Percentiles rank a stretch among this genome's conserved stretches.
Conservation (phyloP, 2,113 vertebrate genomes). For the Cephalopholis sonnerati region DNA sequence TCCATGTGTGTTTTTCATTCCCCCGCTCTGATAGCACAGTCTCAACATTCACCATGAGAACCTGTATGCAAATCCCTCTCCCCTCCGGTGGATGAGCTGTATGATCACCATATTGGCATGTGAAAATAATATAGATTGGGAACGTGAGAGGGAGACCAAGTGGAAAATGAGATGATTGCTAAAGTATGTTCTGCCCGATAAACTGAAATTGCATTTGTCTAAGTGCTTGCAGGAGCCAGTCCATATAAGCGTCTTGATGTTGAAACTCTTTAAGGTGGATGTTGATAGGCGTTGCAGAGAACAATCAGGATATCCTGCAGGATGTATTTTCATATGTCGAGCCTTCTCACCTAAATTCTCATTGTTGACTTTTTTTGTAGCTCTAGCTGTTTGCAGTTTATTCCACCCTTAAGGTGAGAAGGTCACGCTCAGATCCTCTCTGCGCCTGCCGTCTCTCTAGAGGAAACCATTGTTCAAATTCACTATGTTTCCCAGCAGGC, state of each 20-base stretch:
- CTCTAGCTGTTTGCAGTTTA: neutral
- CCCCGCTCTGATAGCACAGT: constrained; percentile 19
- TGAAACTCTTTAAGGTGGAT: constrained; percentile 44
- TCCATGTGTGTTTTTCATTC: constrained; percentile 15
- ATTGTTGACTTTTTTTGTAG: neutral
- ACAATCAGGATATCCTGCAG: neutral
- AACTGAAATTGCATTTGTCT: constrained; percentile 73
- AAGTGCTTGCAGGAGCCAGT: constrained; percentile 54
- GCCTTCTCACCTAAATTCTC: constrained; percentile 3
- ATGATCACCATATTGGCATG: constrained; percentile 60
- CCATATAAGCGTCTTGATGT: constrained; percentile 22
- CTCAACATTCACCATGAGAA: constrained; percentile 34
- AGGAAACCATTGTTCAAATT: constrained; percentile 29
- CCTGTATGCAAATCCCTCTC: constrained; percentile 51
- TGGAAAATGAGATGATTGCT: constrained; percentile 80
- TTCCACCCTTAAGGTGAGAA: constrained; percentile 3
- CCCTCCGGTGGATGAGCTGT: constrained; percentile 44
- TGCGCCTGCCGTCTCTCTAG: neutral
- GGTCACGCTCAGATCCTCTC: neutral
- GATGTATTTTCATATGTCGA: neutral
- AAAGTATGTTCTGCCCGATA: constrained; percentile 64
- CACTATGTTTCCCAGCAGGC: constrained; percentile 51
- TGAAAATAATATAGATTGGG: constrained; percentile 74
- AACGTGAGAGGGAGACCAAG: constrained; percentile 65
- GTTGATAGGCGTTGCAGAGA: neutral